Evolutionary conservation across 2,797 vertebrate species (phyloP).

Genomic region (Natrix natrix): DNA sequence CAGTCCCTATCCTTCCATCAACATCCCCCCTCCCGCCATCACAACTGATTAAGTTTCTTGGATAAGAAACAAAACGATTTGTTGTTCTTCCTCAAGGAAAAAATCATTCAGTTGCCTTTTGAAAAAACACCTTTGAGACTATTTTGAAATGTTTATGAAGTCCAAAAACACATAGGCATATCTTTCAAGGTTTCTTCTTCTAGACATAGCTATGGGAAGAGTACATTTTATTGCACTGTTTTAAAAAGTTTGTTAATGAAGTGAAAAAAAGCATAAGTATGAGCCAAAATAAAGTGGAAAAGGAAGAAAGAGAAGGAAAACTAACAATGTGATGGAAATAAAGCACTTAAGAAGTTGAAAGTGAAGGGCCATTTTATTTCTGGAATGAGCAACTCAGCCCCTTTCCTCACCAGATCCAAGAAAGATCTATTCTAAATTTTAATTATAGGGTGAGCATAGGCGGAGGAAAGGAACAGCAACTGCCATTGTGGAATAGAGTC

Average conservation of each 20-base stretch:
- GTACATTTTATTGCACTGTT: not conserved
- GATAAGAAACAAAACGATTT: not conserved
- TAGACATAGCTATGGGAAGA: not conserved
- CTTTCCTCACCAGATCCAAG: conserved; percentile 42
- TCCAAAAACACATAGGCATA: not conserved
- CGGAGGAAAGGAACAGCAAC: conserved; percentile 50
- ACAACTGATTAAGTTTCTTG: not conserved
- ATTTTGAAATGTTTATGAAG: not conserved
- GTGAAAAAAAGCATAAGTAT: not conserved
- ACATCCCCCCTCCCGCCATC: no score
- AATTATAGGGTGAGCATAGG: conserved; percentile 61
- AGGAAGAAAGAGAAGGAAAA: not conserved
- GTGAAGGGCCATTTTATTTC: conserved; percentile 57
- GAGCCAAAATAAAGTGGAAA: not conserved
- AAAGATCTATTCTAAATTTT: conserved; percentile 66
- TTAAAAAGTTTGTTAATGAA: not conserved
- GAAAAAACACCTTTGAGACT: not conserved
- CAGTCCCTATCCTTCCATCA: not conserved
- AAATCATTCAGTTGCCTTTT: not conserved
- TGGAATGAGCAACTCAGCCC: conserved; percentile 49
- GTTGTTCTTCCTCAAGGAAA: not conserved
- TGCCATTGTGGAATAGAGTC: conserved; percentile 38
- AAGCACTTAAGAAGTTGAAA: conserved; percentile 45
- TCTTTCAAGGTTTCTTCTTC: not conserved
- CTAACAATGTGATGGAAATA: conserved; percentile 26